Conservation (phyloP, 2,113 vertebrate species). For the Xiphias gladius region DNA sequence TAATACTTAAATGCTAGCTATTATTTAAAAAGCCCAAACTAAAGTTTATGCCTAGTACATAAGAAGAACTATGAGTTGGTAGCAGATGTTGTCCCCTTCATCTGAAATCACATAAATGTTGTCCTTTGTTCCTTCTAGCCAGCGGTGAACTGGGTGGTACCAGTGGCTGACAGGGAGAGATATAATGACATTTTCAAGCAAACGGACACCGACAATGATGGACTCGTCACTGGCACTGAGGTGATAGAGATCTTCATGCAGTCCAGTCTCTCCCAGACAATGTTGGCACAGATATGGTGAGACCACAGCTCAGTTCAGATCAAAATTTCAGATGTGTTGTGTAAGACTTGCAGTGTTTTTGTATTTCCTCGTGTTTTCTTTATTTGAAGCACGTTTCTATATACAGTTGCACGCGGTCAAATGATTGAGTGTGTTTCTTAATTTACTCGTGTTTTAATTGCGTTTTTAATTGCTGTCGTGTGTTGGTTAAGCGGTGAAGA, state of each 20-base stretch:
- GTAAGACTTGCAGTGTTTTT: not conserved
- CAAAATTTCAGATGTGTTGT: not conserved
- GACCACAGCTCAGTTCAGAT: slow-evolving; percentile 39
- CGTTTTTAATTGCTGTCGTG: not conserved
- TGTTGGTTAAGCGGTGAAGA: not conserved
- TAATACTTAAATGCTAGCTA: too few relatives aligned
- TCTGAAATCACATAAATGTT: slow-evolving; percentile 4
- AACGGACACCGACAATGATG: slow-evolving; percentile 91
- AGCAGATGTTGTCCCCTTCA: not conserved
- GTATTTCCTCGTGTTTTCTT: not conserved
- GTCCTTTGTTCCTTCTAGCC: slow-evolving; percentile 76
- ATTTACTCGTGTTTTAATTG: not conserved
- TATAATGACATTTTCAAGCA: slow-evolving; percentile 95
- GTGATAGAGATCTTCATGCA: slow-evolving; percentile 99
- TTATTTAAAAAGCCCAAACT: not conserved
- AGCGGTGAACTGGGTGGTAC: slow-evolving; percentile 91
- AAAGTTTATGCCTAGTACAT: not conserved
- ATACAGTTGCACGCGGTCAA: too few relatives aligned
- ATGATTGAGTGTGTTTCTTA: not conserved
- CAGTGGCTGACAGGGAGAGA: slow-evolving; percentile 87
- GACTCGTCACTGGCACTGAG: slow-evolving; percentile 92
- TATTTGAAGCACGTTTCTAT: too few relatives aligned
- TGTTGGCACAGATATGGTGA: slow-evolving; percentile 98
- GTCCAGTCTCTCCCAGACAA: slow-evolving; percentile 92
- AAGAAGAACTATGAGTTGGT: not conserved